Percentiles rank a stretch among this genome's conserved stretches.
These are phyloP conservation scores for Epinotia ramella DNA, from an alignment of 2,888 invertebrate species.

Conservation along the genomic window DNA sequence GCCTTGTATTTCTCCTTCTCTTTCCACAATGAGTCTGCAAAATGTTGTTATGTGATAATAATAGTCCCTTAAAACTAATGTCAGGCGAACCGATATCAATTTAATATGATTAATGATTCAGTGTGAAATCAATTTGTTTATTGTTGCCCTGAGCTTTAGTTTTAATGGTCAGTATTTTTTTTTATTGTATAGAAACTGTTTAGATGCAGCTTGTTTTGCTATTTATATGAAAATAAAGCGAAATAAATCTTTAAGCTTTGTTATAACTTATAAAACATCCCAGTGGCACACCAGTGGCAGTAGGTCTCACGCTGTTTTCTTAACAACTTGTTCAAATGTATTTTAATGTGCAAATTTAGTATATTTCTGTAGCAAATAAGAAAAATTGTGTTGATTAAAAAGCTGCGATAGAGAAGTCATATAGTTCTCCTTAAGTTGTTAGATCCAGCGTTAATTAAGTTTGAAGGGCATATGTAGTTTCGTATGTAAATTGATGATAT, in stretches of 20 bases:
- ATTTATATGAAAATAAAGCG: not conserved
- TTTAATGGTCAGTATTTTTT: slow-evolving; percentile 22
- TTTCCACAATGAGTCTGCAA: slow-evolving; percentile 93
- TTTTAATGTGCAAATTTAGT: not conserved
- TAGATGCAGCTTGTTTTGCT: not conserved
- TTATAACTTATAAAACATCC: not conserved
- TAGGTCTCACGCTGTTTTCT: not conserved
- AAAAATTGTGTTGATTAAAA: slow-evolving; percentile 58
- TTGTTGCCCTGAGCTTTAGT: slow-evolving; percentile 5
- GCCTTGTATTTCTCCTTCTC: slow-evolving; percentile 98
- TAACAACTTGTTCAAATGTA: not conserved
- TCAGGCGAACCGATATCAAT: slow-evolving; percentile 19
- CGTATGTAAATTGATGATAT: not conserved
- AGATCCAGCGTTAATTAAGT: slow-evolving; percentile 48
- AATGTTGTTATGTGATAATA: slow-evolving; percentile 74
- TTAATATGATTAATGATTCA: not conserved
- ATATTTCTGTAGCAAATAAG: slow-evolving; percentile 1
- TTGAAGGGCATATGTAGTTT: slow-evolving; percentile 6
- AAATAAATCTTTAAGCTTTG: not conserved
- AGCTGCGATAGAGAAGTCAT: slow-evolving; percentile 67
- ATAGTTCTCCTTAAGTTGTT: slow-evolving; percentile 66
- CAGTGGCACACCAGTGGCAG: not conserved
- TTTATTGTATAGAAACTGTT: not conserved
- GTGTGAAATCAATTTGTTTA: not conserved
- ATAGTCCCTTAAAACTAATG: slow-evolving; percentile 52